These are phyloP conservation scores for Heliconius nattereri DNA, from an alignment of 1,140 invertebrate genomes.

Conservation along the genomic window DNA sequence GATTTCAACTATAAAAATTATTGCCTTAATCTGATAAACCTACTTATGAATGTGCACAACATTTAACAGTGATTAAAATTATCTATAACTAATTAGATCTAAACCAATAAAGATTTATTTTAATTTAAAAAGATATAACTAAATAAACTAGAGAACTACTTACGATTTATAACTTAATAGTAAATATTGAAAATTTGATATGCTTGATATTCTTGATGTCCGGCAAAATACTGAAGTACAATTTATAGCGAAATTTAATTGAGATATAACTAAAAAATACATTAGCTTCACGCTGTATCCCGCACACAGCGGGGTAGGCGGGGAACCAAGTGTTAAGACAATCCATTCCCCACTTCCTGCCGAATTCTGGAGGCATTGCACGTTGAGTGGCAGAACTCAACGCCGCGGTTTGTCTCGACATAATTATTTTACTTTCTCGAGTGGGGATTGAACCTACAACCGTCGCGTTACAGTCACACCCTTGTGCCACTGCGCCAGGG, in stretches of 20 bases:
- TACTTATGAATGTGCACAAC: slow-evolving; percentile 76
- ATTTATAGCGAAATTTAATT: background rate
- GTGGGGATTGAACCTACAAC: too few relatives aligned
- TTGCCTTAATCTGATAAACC: slow-evolving; percentile 71
- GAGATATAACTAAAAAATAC: too few relatives aligned
- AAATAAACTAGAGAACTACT: slow-evolving; percentile 52
- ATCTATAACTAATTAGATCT: slow-evolving; percentile 72
- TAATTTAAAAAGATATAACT: slow-evolving; percentile 58
- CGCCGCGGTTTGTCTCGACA: too few relatives aligned
- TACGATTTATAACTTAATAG: slow-evolving; percentile 55
- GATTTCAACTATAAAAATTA: slow-evolving; percentile 72
- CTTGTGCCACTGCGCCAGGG: too few relatives aligned
- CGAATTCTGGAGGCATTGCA: too few relatives aligned
- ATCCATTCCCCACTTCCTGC: too few relatives aligned
- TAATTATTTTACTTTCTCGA: too few relatives aligned
- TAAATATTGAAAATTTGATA: slow-evolving; percentile 67
- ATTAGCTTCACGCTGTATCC: too few relatives aligned
- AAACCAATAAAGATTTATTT: slow-evolving; percentile 61
- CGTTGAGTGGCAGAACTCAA: too few relatives aligned
- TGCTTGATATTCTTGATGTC: slow-evolving; percentile 78
- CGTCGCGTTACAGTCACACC: too few relatives aligned
- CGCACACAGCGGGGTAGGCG: too few relatives aligned
- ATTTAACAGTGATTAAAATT: slow-evolving; percentile 80
- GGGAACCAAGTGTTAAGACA: too few relatives aligned
- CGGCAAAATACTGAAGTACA: slow-evolving; percentile 53